Evolutionary conservation across 2,113 vertebrate genomes (phyloP).

Genomic region (Recurvirostra avosetta): DNA sequence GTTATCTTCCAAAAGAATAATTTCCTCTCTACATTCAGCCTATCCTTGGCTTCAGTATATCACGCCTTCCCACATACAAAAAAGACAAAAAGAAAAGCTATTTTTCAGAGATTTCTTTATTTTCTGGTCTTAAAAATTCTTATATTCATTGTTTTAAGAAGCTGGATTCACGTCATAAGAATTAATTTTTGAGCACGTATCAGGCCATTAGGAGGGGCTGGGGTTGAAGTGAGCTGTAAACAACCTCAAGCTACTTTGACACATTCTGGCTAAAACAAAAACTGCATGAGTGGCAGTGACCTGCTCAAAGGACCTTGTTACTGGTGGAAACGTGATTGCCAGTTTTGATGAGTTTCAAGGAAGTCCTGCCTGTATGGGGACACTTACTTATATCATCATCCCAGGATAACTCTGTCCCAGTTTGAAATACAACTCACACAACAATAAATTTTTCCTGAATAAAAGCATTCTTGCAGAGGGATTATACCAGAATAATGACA

Average conservation of each 20-base stretch:
- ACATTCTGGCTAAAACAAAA: neutral
- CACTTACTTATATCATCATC: neutral
- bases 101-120: neutral
- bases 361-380: neutral
- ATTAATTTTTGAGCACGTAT: neutral
- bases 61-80: neutral
- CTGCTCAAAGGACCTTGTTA: neutral
- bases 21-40: neutral
- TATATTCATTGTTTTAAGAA: neutral
- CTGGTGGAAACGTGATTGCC: accelerated
- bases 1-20: neutral
- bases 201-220: neutral
- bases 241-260: neutral
- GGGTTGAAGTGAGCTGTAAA: neutral
- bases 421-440: neutral
- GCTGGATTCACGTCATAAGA: neutral
- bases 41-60: neutral
- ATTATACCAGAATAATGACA: neutral
- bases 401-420: neutral
- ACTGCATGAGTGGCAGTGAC: neutral
- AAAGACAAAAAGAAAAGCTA: neutral
- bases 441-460: neutral
- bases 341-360: neutral
- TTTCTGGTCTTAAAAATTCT: neutral
- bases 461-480: neutral